Base-by-base conservation (phyloP, 2,888 invertebrate species). In the Caenorhabditis sulstoni region DNA sequence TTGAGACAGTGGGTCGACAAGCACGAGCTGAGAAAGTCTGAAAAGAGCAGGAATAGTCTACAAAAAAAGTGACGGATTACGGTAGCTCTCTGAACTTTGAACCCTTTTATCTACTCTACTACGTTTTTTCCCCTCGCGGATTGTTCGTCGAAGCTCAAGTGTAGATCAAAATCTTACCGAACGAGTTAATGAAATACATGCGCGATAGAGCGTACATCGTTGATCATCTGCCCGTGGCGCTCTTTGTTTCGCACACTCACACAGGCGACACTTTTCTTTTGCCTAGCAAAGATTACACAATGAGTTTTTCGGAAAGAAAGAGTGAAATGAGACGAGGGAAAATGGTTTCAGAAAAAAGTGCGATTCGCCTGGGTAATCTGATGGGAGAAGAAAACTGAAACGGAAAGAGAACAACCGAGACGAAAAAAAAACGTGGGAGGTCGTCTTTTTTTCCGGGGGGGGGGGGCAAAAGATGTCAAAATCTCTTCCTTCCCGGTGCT, bases 131-230 rank as follows among this genome's bases (percentile, higher is more conserved):
- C n/a, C n/a, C n/a, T n/a, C n/a, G n/a, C n/a, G n/a, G n/a, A n/a
- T 37, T 37, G 5, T 37, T 37, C 37, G 11, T 37, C 37, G 37
- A 37, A 37, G 11, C 11, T 11, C 37, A 5, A 11, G 11, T 11
- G 29, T 23, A 68, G 61, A 49, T 61, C 16, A 37, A 53, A 66
- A 53, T 67, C 74, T 79, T 79, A 79, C 79, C 79, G 52, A 79
- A 79, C 44, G 79, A 74, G 47, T 79, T 79, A 64, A 79, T 74
- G 68, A 79, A 79, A 64, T 79, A 79, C 79, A 79, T 79, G 29
- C 79, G 79, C 49, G 79, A 74, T 59, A 79, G 52, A 44, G 79
- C 79, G 66, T 79, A 79, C 74, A 79, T 79, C 64, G 58, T 75
- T 58, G 61, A 74, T 66, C 74, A 74, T 74, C 53, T 23, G 37